These are phyloP conservation scores for Zapornia atra DNA, from an alignment of 2,113 vertebrate genomes.

Conservation along the genomic window DNA sequence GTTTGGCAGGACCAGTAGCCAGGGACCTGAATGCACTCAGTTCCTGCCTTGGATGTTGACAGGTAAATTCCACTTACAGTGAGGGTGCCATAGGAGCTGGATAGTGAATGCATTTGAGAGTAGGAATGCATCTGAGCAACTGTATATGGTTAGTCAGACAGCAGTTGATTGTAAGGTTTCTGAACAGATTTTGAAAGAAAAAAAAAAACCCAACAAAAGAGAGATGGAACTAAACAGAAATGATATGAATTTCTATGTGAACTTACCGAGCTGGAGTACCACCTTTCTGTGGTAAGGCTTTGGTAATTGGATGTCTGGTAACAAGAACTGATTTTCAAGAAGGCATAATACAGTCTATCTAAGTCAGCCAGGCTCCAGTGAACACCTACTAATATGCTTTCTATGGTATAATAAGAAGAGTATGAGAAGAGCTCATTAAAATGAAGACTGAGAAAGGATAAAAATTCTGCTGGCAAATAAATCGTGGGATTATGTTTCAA, in stretches of 20 bases:
- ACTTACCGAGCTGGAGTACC: background rate
- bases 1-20: background rate
- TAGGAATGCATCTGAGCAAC: background rate
- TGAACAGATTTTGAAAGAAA: background rate
- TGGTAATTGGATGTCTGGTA: background rate
- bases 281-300: background rate
- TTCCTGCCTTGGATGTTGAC: background rate
- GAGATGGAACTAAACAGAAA: background rate
- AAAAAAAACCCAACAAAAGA: background rate
- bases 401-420: background rate
- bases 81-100: background rate
- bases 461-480: background rate
- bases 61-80: background rate
- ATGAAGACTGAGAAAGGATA: background rate
- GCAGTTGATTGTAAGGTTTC: background rate
- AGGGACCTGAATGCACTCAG: background rate
- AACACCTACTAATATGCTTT: background rate
- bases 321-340: background rate
- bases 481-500: background rate
- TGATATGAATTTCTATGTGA: background rate
- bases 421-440: background rate
- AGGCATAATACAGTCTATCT: background rate
- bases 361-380: background rate
- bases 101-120: background rate
- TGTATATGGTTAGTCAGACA: background rate